phyloP scores from a whole-genome alignment of 1,140 invertebrate species.

The Apis cerana region DNA sequence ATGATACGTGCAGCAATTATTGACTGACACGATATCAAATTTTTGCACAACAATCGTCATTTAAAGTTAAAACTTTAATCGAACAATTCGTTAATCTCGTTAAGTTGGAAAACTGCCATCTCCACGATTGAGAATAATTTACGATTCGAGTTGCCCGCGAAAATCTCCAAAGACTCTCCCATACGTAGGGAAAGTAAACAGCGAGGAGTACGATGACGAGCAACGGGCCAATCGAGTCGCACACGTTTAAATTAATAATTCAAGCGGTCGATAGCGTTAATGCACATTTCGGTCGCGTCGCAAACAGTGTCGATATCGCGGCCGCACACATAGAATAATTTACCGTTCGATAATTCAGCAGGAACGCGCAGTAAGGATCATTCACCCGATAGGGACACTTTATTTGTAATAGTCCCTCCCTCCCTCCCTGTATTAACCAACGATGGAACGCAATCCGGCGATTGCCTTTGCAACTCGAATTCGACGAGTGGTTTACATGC shows the following conservation, averaged over 20 bases:
- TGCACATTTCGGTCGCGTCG: constrained; percentile 24
- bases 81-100: no score
- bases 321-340: constrained; percentile 29
- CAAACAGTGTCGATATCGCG: constrained; percentile 24
- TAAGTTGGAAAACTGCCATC: no score
- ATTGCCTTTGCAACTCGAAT: neutral
- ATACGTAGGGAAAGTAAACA: neutral
- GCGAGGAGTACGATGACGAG: neutral
- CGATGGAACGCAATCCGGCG: neutral
- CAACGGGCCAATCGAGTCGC: neutral
- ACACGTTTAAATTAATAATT: constrained; percentile 27
- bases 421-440: neutral
- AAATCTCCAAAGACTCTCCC: neutral
- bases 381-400: constrained; percentile 2
- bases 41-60: no score
- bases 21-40: no score
- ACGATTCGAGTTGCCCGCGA: no score
- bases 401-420: neutral
- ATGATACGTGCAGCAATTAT: no score
- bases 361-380: constrained; percentile 23
- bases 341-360: constrained; percentile 22
- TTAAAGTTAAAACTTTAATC: no score
- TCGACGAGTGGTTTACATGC: neutral
- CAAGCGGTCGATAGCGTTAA: neutral
- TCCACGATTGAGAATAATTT: no score